Percentiles rank a stretch among this genome's conserved stretches.
Conservation (phyloP, 2,888 invertebrate species). For the Labia minor region DNA sequence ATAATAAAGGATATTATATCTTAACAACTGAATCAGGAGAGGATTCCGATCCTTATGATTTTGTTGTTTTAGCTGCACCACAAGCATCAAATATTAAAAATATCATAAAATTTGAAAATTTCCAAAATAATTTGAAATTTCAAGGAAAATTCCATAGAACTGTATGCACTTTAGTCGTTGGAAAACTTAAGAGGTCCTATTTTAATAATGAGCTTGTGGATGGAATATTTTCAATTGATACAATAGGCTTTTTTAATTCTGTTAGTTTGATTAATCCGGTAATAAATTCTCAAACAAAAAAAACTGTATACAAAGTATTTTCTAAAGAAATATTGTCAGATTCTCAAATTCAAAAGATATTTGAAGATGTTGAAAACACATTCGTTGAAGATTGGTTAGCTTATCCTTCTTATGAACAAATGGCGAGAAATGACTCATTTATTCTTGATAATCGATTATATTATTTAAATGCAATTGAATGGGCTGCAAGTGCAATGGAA, state of each 20-base stretch:
- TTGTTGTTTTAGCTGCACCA: constrained; percentile 48
- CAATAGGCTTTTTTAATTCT: constrained; percentile 40
- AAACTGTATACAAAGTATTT: constrained; percentile 47
- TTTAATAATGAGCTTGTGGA: constrained; percentile 35
- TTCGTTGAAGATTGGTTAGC: constrained; percentile 42
- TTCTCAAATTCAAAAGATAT: constrained; percentile 39
- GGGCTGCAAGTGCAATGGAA: constrained; percentile 56
- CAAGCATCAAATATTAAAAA: constrained; percentile 37
- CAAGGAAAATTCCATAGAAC: constrained; percentile 42
- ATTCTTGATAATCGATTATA: constrained; percentile 43
- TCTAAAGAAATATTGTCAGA: constrained; percentile 38
- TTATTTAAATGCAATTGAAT: constrained; percentile 52
- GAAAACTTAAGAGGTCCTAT: constrained; percentile 37
- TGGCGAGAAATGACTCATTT: constrained; percentile 36
- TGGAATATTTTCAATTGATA: constrained; percentile 40
- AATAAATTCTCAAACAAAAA: constrained; percentile 27
- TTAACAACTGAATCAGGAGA: constrained; percentile 17
- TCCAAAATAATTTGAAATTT: constrained; percentile 35
- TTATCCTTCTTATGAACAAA: constrained; percentile 42
- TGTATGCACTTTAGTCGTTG: constrained; percentile 45
- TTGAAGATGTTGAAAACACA: constrained; percentile 34
- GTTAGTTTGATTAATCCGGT: constrained; percentile 36
- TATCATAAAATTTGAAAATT: constrained; percentile 38
- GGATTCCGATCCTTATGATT: constrained; percentile 37
- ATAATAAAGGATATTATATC: constrained; percentile 28